Evolutionary conservation across 2,113 vertebrate genomes (phyloP), one percentile per base, ranked within the genome.

Genomic region (Phrynosoma blainvillii): DNA sequence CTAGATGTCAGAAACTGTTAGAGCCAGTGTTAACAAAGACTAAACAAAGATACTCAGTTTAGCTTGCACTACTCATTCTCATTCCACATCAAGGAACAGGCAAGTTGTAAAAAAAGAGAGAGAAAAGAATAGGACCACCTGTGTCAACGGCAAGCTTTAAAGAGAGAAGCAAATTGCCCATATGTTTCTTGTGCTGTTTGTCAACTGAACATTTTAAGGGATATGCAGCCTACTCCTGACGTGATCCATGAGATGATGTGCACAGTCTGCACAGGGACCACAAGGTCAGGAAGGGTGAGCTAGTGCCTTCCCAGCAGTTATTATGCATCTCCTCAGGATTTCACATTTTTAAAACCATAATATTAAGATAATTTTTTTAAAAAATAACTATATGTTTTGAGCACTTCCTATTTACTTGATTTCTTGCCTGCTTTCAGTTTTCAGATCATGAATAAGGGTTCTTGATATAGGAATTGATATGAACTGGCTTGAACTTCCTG

Each of bases 111-210:
- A 88, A 62, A 18, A 62, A 59, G 56, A 59, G 36, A 36, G 36
- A 59, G 12, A 56, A 88, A 74, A 59, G 79, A 87, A 88, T 56
- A 84, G 81, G 87, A 81, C 87, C 87, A 88, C 87, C 87, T 88
- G 87, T 88, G 87, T 88, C 87, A 88, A 84, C 74, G 62, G 62
- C 75, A 88, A 84, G 87, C 87, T 88, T 88, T 88, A 84, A 88
- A 74, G n/a, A 84, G 59, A 88, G 81, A 84, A 88, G 74, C 87
- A 88, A 88, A 84, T 88, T 84, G 81, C 73, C 87, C 87, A 78
- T 88, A 84, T 88, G 87, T 83, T 62, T 42, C 66, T 68, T 23
- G 30, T 84, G 81, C 47, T 59, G 83, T 88, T 88, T 59, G 65
- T 84, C 87, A 78, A 62, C 78, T 62, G 32, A 81, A 81, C 70